A percentile compares a stretch with the other conserved stretches of the same genome.
Conservation (phyloP, 2,888 invertebrate species). For the Dynastes maya region DNA sequence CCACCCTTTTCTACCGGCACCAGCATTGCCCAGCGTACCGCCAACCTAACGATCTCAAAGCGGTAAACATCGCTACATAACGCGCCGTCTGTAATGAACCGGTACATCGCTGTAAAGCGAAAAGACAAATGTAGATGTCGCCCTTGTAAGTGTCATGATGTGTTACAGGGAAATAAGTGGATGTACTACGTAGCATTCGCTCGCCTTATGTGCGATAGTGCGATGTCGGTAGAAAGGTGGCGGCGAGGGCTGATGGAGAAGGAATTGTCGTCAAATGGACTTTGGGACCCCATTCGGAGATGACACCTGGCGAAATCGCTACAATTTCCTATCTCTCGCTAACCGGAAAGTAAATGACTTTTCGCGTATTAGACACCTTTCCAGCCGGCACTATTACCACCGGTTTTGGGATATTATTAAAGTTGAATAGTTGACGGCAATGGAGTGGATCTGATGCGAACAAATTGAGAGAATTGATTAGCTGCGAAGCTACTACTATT, state of each 20-base stretch:
- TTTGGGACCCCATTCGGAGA: slow-evolving; percentile 21
- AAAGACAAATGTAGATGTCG: slow-evolving; percentile 33
- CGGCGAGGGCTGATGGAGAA: not conserved
- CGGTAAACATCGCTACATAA: too few species aligned
- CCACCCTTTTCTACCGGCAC: too few species aligned
- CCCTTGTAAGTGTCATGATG: slow-evolving; percentile 26
- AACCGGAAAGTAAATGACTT: slow-evolving; percentile 26
- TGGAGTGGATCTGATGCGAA: slow-evolving; percentile 7
- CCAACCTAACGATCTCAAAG: too few species aligned
- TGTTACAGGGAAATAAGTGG: slow-evolving; percentile 32
- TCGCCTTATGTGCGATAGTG: not conserved
- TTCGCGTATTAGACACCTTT: slow-evolving; percentile 9
- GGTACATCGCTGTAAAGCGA: slow-evolving; percentile 29
- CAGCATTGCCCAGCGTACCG: too few species aligned
- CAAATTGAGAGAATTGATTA: slow-evolving; percentile 31
- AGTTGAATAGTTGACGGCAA: slow-evolving; percentile 2
- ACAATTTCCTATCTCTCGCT: slow-evolving; percentile 52
- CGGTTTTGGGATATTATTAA: slow-evolving; percentile 9
- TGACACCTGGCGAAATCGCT: slow-evolving; percentile 46
- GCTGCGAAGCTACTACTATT: slow-evolving; percentile 27
- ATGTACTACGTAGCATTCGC: not conserved
- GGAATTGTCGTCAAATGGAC: slow-evolving; percentile 23
- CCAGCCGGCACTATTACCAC: not conserved
- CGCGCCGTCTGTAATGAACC: slow-evolving; percentile 5
- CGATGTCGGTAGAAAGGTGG: too few species aligned